Evolutionary conservation across 2,888 invertebrate species (phyloP).

Genomic region (Athrips mouffetella): DNA sequence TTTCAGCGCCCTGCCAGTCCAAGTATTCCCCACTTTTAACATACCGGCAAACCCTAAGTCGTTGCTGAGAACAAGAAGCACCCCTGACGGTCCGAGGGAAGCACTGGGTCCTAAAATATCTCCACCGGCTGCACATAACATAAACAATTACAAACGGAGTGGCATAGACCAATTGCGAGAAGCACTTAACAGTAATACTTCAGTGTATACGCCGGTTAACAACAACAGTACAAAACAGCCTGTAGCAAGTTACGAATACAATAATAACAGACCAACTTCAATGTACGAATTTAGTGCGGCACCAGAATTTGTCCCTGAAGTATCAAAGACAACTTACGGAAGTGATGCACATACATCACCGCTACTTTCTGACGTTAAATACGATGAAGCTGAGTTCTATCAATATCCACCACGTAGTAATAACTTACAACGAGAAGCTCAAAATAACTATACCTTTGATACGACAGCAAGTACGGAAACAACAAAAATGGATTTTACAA

Average conservation of each 20-base stretch:
- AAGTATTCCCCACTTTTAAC: conserved; percentile 80
- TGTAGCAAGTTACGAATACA: conserved; percentile 8
- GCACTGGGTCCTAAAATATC: conserved; percentile 31
- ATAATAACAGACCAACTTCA: conserved; percentile 39
- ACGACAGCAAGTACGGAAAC: conserved; percentile 22
- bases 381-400: conserved; percentile 52
- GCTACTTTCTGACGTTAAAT: conserved; percentile 47
- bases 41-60: conserved; percentile 84
- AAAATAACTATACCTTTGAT: conserved; percentile 16
- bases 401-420: conserved; percentile 32
- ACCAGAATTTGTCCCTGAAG: conserved; percentile 27
- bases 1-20: conserved; percentile 69
- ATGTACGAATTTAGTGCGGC: conserved; percentile 42
- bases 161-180: conserved; percentile 31
- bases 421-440: conserved; percentile 5
- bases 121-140: conserved; percentile 30
- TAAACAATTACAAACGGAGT: conserved; percentile 32
- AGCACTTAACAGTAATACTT: conserved; percentile 38
- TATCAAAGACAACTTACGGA: conserved; percentile 38
- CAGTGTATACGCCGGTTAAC: conserved; percentile 37
- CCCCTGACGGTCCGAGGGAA: conserved; percentile 48
- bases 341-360: conserved; percentile 35
- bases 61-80: conserved; percentile 62
- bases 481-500: conserved; percentile 24
- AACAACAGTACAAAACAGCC: conserved; percentile 33